These are phyloP conservation scores for Polydrusus cervinus DNA, from an alignment of 2,888 invertebrate genomes.

Conservation along the genomic window DNA sequence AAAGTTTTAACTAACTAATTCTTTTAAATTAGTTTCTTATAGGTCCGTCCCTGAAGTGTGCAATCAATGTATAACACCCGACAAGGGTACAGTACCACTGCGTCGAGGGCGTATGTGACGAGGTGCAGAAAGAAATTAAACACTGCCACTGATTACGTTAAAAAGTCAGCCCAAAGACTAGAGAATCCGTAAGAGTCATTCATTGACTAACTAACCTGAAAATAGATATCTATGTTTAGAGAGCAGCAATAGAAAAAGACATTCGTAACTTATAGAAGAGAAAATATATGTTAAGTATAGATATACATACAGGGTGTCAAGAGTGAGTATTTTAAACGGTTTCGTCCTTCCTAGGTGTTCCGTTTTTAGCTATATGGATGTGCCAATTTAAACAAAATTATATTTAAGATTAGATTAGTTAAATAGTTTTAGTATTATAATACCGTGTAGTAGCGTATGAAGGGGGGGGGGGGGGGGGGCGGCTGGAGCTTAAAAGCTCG, in stretches of 20 bases:
- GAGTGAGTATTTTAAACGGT: too few relatives aligned
- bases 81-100: constrained; percentile 40
- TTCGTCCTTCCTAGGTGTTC: too few relatives aligned
- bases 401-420: too few relatives aligned
- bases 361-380: too few relatives aligned
- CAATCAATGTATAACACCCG: constrained; percentile 34
- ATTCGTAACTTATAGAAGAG: constrained; percentile 35
- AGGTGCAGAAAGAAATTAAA: constrained; percentile 60
- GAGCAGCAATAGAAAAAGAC: constrained; percentile 30
- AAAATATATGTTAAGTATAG: neutral
- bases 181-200: constrained; percentile 46
- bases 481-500: too few relatives aligned
- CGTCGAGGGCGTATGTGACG: constrained; percentile 56
- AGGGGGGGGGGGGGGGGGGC: too few relatives aligned
- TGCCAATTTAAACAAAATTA: too few relatives aligned
- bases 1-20: too few relatives aligned
- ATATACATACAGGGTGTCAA: neutral
- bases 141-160: constrained; percentile 51
- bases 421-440: too few relatives aligned
- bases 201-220: constrained; percentile 59
- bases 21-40: neutral
- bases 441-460: too few relatives aligned
- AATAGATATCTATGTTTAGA: constrained; percentile 58
- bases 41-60: constrained; percentile 19
- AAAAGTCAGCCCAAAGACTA: constrained; percentile 43